Conservation (phyloP, 92 coral and sea anemone species). For the Palythoa heliodiscus region DNA sequence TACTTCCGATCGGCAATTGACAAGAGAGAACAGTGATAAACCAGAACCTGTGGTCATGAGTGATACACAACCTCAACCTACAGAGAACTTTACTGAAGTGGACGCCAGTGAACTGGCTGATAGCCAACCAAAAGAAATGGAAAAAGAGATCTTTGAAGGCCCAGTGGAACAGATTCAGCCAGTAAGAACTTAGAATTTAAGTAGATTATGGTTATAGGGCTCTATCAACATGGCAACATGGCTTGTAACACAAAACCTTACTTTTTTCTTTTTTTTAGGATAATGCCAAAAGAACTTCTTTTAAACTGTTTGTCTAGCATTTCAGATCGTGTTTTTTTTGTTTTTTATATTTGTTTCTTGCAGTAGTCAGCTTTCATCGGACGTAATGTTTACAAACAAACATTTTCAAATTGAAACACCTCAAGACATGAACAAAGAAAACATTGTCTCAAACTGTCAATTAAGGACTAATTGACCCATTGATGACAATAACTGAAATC, state of each 20-base stretch:
- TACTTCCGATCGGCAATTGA: neutral
- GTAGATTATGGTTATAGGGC: neutral
- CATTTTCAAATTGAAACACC: no score
- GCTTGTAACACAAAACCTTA: neutral
- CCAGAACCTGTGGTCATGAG: neutral
- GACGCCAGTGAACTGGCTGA: neutral
- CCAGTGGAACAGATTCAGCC: neutral
- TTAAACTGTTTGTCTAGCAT: no score
- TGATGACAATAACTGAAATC: no score
- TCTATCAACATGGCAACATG: neutral
- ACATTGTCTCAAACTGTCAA: no score
- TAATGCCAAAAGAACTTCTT: no score
- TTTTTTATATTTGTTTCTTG: no score
- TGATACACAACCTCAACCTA: neutral
- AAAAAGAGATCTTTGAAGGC: conserved; percentile 4
- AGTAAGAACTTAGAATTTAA: neutral
- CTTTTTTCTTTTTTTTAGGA: no score
- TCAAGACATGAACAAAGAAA: no score
- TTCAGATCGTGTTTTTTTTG: no score
- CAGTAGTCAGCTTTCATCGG: no score
- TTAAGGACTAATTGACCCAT: no score
- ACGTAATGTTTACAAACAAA: no score
- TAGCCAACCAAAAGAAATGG: neutral
- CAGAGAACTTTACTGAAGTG: neutral
- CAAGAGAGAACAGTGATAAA: neutral